Evolutionary conservation across 2,113 vertebrate genomes (phyloP).

Genomic region (Nerophis ophidion): DNA sequence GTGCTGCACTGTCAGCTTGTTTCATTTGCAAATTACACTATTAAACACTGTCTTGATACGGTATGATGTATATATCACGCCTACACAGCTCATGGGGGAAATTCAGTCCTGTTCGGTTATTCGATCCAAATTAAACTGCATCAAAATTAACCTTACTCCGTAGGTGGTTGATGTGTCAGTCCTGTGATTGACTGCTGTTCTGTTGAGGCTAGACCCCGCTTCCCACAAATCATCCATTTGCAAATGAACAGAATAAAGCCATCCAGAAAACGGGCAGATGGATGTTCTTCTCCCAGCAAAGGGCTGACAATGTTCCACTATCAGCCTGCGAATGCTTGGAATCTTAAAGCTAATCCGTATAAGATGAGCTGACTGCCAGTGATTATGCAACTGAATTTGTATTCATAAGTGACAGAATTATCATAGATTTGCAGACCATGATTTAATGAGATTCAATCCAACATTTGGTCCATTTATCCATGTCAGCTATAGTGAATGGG

Average conservation of each 20-base stretch:
- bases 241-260: background rate
- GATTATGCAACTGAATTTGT: background rate
- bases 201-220: background rate
- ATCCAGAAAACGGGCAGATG: background rate
- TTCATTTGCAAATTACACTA: no score
- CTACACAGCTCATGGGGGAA: no score
- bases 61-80: no score
- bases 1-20: no score
- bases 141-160: no score
- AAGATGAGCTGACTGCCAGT: background rate
- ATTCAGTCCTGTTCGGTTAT: no score
- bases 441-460: background rate
- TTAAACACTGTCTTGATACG: no score
- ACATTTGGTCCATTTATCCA: background rate
- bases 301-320: background rate
- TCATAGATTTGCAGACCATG: background rate
- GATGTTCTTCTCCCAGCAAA: background rate
- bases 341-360: slow-evolving; percentile 4
- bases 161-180: background rate
- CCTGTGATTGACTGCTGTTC: background rate
- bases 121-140: no score
- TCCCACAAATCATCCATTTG: background rate
- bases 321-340: slow-evolving; percentile 1
- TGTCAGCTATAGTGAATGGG: background rate
- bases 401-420: slow-evolving; percentile 2